Base-by-base conservation (phyloP, 2,888 invertebrate species). In the Pedicia rivosa region DNA sequence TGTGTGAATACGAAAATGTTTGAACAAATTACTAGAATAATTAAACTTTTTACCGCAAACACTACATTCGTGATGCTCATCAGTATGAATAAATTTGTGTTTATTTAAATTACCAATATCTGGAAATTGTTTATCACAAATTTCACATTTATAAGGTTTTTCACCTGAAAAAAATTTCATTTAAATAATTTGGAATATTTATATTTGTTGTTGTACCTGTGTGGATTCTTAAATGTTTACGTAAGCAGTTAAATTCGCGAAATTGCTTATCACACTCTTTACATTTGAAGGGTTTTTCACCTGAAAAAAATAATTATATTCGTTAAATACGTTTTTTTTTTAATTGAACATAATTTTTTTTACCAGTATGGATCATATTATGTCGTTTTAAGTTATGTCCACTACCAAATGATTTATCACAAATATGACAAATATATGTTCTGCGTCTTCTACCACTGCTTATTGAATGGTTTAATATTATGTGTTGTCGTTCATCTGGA, bases 11-110 rank as follows among this genome's bases (percentile, higher is more conserved):
- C 32, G 32, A 13, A 32, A 32, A 20, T 32, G 32, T 32, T 32
- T 32, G 13, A 32, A 32, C 13, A 32, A 32, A 32, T 32, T 32
- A 32, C 32, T 32, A 4, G 32, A 32, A 22, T 32, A 32, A 20
- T 32, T 32, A 32, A 32, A 32, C 20, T 32, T 32, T 14, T 32
- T 32, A 13, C 32, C 32, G 20, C 32, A 32, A 32, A 32, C 13
- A 17, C 19, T 20, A 13, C 32, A 32, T 14, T 32, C 32, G 20
- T 32, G 32, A 32, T 22, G 22, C 32, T 32, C 32, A 32, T 20
- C 32, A 20, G 32, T 32, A 20, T 32, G 32, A 13, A 32, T 32
- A 17, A 32, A 20, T 9, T 20, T 20, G 32, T 32, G 32, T 9
- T 20, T 17, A 7, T 32, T 32, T 22, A 32, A 32, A 32, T 32